A percentile compares a stretch with the other conserved stretches of the same genome.
These are phyloP conservation scores for Apotomis betuletana DNA, from an alignment of 2,888 invertebrate species.

Conservation along the genomic window DNA sequence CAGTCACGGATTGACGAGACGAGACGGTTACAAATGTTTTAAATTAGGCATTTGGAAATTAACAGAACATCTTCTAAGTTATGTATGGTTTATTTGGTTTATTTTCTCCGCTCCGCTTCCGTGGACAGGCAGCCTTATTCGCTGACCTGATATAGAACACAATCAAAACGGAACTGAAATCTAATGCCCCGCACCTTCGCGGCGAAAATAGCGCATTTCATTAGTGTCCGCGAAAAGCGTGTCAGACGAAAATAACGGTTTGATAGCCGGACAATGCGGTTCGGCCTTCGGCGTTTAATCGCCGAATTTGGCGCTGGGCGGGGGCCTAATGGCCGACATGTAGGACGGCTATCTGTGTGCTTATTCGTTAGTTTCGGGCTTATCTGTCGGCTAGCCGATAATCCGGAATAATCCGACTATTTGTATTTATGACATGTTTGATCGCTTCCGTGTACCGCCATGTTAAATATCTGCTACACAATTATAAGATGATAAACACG, in stretches of 20 bases:
- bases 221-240: constrained; percentile 24
- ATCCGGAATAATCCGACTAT: background rate
- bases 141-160: background rate
- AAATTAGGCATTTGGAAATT: no score
- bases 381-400: background rate
- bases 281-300: constrained; percentile 22
- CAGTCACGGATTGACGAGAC: no score
- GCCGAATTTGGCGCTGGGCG: constrained; percentile 5
- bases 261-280: constrained; percentile 15
- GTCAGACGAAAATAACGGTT: constrained; percentile 22
- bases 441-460: background rate
- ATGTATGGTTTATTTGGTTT: no score
- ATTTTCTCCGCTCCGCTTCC: no score
- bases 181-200: constrained; percentile 2
- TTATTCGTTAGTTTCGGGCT: constrained; percentile 3
- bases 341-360: background rate
- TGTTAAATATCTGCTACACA: background rate
- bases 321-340: constrained; percentile 12
- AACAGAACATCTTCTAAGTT: no score
- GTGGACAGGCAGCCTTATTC: background rate
- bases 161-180: constrained; percentile 11
- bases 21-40: no score
- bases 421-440: background rate
- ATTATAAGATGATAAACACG: no score
- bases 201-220: constrained; percentile 19